Evolutionary conservation across 2,113 vertebrate genomes (phyloP), one percentile per base, ranked within the genome.

Genomic region (Psammodynastes pulverulentus): DNA sequence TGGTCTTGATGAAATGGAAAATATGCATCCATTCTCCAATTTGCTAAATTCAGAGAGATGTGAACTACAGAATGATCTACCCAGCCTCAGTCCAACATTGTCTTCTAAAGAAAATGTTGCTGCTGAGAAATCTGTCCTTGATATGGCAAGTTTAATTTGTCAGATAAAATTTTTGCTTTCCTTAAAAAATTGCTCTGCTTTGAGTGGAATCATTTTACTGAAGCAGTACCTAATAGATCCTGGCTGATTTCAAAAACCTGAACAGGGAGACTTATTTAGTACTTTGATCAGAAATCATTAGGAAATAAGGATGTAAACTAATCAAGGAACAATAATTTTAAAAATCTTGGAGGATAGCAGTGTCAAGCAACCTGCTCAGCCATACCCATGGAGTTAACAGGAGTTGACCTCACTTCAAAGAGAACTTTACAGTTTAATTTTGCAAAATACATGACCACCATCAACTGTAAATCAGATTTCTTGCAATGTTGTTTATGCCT

Each of bases 101-200:
- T 92, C 95, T 52, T 92, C 96, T 4, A 91, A 94, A 48, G 94
- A 96, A 0, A 93, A 92, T 1, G 52, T 97, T 1, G 24, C 96
- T 89, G 95, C 97, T 53, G 96, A 93, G 15, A 95, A 97, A 88
- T 90, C 95, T 13, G 93, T 92, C 89, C 84, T 95, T 24, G 96
- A 96, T 91, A 94, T 97, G 19, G 94, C 96, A 94, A 97, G 97
- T 93, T 95, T 97, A 51, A 45, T 96, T 12, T 96, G 96, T 97
- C 97, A 97, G 95, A 95, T 67, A 88, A 87, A 19, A 93, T 34
- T 12, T 93, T 95, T 21, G 23, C 49, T 92, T 91, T 93, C 34
- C 12, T 49, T 54, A 46, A n/a, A 49, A 46, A 88, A 54, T 26
- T 26, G 7, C 48, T 52, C 29, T 72, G 8, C 19, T 72, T 88